These are phyloP conservation scores for Phortica magna DNA, from an alignment of 2,888 invertebrate genomes.

Conservation along the genomic window DNA sequence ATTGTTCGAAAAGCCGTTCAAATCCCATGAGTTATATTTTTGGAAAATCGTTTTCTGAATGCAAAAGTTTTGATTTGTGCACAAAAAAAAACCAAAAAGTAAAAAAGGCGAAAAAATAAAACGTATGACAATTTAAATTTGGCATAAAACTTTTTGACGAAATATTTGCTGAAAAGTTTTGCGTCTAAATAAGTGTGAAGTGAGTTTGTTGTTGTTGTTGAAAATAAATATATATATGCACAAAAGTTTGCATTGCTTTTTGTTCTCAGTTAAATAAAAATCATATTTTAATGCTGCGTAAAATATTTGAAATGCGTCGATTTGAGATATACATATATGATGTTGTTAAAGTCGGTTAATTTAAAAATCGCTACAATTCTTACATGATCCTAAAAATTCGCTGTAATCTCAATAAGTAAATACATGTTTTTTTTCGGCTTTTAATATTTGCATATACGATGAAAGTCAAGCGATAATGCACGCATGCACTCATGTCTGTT, in stretches of 20 bases:
- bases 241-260: no score
- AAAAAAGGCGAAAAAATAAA: no score
- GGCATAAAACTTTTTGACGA: not conserved
- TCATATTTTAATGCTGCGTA: no score
- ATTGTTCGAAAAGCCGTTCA: not conserved
- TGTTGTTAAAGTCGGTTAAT: no score
- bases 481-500: not conserved
- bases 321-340: no score
- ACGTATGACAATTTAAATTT: constrained; percentile 4
- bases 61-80: constrained; percentile 21
- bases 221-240: no score
- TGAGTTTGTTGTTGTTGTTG: not conserved
- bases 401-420: no score
- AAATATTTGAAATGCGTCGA: no score
- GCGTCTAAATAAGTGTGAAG: not conserved
- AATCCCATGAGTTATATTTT: constrained; percentile 17
- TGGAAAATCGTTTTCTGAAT: constrained; percentile 2
- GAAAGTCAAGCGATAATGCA: not conserved
- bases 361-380: no score
- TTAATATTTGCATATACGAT: not conserved
- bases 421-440: not conserved
- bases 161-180: not conserved
- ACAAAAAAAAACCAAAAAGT: not conserved
- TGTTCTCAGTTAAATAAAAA: no score
- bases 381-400: no score